Base-by-base conservation (phyloP, 2,888 invertebrate genomes). In the Chloroclystis v-ata region DNA sequence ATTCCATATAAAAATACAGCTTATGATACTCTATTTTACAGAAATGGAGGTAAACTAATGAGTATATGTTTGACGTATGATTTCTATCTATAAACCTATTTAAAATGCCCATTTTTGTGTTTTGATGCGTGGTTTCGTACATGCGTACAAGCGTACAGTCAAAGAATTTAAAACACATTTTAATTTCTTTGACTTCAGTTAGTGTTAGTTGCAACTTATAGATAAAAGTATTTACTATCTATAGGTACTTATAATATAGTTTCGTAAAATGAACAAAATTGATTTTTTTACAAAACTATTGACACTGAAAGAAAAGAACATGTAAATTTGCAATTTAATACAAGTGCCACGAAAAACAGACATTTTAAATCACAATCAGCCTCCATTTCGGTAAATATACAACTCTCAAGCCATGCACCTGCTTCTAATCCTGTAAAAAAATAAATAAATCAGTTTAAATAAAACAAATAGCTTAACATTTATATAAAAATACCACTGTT, bases 91-190 rank as follows among this genome's bases (percentile, higher is more conserved):
- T 47, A 53, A 39, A 47, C 49, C 55, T 47, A 59, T 72, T 82
- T 80, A 81, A 86, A 86, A 87, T 85, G 85, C 86, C 86, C 85
- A 85, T 87, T 84, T 83, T 85, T 75, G 75, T 74, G 62, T 60
- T 58, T 63, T 58, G 58, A 59, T 46, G 40, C 38, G 54, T 49
- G 57, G 20, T 20, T 20, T 52, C 58, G 60, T 51, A 60, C 56
- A 60, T 75, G 77, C 78, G 54, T 53, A 65, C 60, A 59, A 37
- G 16, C 65, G 37, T 28, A 61, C 72, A 63, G 64, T 59, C 67
- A 55, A 72, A 64, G 75, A 71, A 69, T 59, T 52, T 78, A 83
- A 77, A 49, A 38, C 5, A 1, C 12, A n/a, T 53, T 65, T 78
- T 76, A 72, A 67, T 62, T 69, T 67, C 72, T 62, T 64, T 50